phyloP scores from a whole-genome alignment of 2,113 vertebrate species.

The Antigone vipio region DNA sequence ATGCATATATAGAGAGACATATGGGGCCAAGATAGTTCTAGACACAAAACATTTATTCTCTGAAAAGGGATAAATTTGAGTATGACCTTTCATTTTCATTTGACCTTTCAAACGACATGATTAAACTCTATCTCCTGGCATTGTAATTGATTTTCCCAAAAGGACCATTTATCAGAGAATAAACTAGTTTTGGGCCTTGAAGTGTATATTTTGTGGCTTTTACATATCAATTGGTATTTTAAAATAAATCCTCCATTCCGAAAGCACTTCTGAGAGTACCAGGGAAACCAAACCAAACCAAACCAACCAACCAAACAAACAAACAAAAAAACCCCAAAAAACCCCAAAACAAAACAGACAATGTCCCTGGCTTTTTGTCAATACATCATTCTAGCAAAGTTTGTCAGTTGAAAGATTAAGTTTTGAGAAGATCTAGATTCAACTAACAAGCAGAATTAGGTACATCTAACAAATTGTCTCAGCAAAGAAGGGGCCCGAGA shows the following conservation, averaged over 20 bases:
- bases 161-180: conserved; percentile 21
- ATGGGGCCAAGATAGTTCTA: background rate
- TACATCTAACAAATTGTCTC: background rate
- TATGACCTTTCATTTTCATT: conserved; percentile 29
- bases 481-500: background rate
- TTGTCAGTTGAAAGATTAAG: background rate
- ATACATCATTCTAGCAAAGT: background rate
- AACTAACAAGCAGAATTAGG: background rate
- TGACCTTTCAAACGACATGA: conserved; percentile 36
- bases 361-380: background rate
- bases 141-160: background rate
- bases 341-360: background rate
- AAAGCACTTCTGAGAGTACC: background rate
- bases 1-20: background rate
- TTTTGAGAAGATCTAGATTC: background rate
- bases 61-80: background rate
- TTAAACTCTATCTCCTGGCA: conserved; percentile 3
- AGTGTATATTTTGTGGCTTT: conserved; percentile 31
- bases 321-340: background rate
- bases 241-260: background rate
- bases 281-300: background rate
- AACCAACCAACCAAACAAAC: too few species aligned
- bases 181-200: background rate
- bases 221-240: conserved; percentile 10
- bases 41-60: background rate